Conservation (phyloP, 2,113 vertebrate species). For the Pica pica region DNA sequence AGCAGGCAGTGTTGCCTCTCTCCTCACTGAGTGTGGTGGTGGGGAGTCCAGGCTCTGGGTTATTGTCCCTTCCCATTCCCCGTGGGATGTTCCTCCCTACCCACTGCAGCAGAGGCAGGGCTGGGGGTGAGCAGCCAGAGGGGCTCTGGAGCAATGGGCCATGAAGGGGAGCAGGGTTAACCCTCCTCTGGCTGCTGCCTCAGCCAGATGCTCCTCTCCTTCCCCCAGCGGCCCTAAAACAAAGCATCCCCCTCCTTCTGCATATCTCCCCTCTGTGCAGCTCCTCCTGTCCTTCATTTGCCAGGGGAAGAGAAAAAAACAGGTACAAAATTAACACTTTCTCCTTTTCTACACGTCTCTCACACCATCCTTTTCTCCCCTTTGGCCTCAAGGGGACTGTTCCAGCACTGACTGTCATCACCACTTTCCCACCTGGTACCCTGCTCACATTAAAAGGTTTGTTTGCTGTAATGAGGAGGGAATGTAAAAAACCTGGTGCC, state of each 20-base stretch:
- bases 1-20: not conserved
- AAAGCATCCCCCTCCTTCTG: not conserved
- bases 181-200: not conserved
- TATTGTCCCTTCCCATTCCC: not conserved
- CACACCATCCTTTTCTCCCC: not conserved
- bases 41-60: not conserved
- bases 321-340: not conserved
- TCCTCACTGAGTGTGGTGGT: accelerated
- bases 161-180: accelerated
- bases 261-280: not conserved
- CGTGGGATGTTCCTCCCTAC: accelerated
- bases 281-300: not conserved
- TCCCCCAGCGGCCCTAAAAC: not conserved
- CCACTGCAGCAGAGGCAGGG: not conserved
- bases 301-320: too few relatives aligned
- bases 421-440: not conserved
- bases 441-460: not conserved
- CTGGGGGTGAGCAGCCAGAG: not conserved
- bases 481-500: conserved; percentile 24
- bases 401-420: not conserved
- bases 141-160: not conserved
- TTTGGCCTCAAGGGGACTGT: not conserved
- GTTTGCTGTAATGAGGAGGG: not conserved
- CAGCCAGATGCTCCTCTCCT: not conserved
- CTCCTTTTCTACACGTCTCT: not conserved